Evolutionary conservation across 2,113 vertebrate genomes (phyloP), one percentile per base, ranked within the genome.

Genomic region (Burhinus bistriatus): DNA sequence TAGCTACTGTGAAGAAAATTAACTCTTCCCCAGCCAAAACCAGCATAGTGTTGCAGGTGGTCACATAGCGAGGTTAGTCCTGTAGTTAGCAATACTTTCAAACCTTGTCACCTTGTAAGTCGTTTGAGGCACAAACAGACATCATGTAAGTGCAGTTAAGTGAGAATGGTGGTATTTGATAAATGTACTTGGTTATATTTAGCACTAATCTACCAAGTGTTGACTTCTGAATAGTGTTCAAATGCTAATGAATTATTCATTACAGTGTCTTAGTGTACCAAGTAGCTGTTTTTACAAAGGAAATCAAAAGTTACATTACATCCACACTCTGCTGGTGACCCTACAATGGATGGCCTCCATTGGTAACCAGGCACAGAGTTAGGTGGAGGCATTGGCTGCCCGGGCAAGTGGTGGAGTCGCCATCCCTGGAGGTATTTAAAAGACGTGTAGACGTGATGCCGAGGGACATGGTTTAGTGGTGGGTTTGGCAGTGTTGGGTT

Each of bases 31-130:
- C 59, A 27, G 36, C 59, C 55, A 5, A 58, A 34, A 19, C 34
- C 59, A 38, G 59, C 25, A 8, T 21, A 26, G 36, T 5, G 8
- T 27, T 25, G 13, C 51, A 44, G 45, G 45, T 58, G 5, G 1
- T 62, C 64, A 17, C 38, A 6, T 59, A 40, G 25, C 0, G 0
- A 19, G 49, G 15, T 83, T 34, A 34, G 61, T 25, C 44, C 72
- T 75, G 26, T 13, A 34, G n/a, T 64, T 38, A 36, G 64, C 4
- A 13, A 27, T 27, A 5, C 64, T 78, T 91, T 42, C 72, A 45
- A 38, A 59, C 9, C 1, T 52, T 58, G 40, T 47, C 51, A 19
- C 5, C 45, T 55, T 34, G 21, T 14, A 11, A 62, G 27, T 49
- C 49, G 18, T 62, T 65, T 62, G 71, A 73, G 62, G 68, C 2